phyloP scores from a whole-genome alignment of 2,797 vertebrate genomes.

The Diplodus puntazzo region DNA sequence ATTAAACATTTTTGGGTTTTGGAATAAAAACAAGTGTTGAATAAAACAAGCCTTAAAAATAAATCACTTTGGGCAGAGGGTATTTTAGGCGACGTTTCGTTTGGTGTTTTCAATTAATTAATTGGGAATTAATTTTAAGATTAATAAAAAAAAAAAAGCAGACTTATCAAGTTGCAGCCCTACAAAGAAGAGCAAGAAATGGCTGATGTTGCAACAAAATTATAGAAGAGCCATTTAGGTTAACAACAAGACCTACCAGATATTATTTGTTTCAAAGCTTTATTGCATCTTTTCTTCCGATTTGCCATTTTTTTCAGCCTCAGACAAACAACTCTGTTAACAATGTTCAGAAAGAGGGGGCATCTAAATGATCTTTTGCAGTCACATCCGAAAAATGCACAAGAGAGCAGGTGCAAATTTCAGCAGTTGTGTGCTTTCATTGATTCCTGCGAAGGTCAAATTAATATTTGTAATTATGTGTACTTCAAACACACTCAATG shows the following conservation, averaged over 20 bases:
- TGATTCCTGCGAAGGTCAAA: conserved; percentile 1
- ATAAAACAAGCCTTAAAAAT: too few relatives aligned
- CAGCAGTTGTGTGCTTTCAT: background rate
- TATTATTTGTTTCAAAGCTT: too few relatives aligned
- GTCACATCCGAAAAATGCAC: background rate
- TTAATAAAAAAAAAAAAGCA: too few relatives aligned
- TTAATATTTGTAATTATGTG: background rate
- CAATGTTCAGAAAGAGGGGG: background rate
- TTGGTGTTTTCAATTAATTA: too few relatives aligned
- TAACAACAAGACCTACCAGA: background rate
- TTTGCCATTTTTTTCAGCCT: background rate
- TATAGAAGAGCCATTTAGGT: background rate
- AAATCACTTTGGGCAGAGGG: too few relatives aligned
- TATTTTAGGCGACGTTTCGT: too few relatives aligned
- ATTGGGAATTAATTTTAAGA: too few relatives aligned
- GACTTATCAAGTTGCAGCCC: background rate
- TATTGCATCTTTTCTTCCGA: background rate
- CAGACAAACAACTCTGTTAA: background rate
- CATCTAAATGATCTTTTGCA: background rate
- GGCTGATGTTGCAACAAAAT: background rate
- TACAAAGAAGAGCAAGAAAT: background rate
- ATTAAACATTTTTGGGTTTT: too few relatives aligned
- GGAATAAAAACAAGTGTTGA: too few relatives aligned
- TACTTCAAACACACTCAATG: background rate
- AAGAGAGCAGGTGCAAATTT: background rate